These are phyloP conservation scores for Prinia subflava DNA, from an alignment of 2,113 vertebrate genomes.

Conservation along the genomic window DNA sequence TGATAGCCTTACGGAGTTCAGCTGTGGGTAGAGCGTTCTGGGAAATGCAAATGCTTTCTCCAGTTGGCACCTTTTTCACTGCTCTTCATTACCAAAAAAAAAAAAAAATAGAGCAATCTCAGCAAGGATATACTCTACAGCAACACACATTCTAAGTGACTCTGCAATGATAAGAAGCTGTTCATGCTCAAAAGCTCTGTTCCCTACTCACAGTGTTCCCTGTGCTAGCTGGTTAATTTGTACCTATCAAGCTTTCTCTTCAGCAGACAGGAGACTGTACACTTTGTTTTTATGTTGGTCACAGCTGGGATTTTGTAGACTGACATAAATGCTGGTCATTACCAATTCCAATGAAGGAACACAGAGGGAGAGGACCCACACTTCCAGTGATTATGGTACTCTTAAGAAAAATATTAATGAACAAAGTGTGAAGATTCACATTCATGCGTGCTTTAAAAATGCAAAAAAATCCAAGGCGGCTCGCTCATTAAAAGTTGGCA, in stretches of 20 bases:
- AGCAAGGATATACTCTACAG: not conserved
- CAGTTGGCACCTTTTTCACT: not conserved
- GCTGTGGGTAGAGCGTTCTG: not conserved
- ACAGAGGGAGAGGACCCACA: not conserved
- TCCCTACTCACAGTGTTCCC: not conserved
- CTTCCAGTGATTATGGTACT: not conserved
- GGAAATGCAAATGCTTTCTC: not conserved
- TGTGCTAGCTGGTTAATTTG: not conserved
- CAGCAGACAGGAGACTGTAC: not conserved
- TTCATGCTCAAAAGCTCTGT: not conserved
- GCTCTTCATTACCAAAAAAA: not conserved
- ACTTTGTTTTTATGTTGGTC: not conserved
- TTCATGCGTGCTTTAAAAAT: conserved; percentile 46
- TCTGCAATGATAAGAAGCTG: not conserved
- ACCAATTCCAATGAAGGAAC: not conserved
- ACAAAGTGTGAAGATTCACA: conserved; percentile 54
- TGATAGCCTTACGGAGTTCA: not conserved
- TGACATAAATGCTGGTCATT: not conserved
- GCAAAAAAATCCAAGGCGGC: not conserved
- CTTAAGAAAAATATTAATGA: not conserved
- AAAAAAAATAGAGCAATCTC: not conserved
- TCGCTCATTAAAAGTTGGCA: conserved; percentile 65
- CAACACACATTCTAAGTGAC: not conserved
- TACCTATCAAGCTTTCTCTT: not conserved
- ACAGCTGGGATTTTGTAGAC: not conserved